These are phyloP conservation scores for Cryptosula pallasiana DNA, from an alignment of 2,888 invertebrate species.

Conservation along the genomic window DNA sequence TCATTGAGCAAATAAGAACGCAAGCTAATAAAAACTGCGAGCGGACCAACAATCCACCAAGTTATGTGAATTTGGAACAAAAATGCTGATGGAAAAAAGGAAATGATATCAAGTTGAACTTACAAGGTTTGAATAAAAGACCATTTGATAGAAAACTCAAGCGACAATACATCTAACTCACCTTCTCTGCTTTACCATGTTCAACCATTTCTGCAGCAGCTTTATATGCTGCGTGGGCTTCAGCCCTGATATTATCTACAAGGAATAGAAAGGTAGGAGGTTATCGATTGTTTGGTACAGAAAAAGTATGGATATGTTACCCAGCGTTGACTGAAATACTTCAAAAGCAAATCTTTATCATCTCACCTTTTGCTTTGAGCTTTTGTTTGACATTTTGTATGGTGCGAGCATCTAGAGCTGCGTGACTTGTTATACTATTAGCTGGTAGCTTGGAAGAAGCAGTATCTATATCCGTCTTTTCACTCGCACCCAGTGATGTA, in stretches of 20 bases:
- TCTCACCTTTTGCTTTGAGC: constrained; percentile 4
- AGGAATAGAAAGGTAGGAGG: no score
- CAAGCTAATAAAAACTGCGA: no score
- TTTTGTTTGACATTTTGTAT: neutral
- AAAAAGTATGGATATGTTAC: no score
- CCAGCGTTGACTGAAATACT: no score
- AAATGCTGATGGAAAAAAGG: no score
- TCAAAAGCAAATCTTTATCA: no score
- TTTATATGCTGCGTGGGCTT: constrained; percentile 78
- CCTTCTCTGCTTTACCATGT: constrained; percentile 77
- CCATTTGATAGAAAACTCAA: no score
- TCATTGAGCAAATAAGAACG: no score
- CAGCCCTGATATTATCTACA: constrained; percentile 57
- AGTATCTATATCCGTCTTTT: neutral
- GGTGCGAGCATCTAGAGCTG: constrained; percentile 1
- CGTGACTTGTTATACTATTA: neutral
- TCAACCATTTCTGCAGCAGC: constrained; percentile 79
- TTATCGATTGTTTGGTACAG: no score
- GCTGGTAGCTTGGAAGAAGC: neutral
- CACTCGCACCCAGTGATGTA: neutral
- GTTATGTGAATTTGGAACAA: no score
- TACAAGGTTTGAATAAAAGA: neutral
- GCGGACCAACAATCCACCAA: no score
- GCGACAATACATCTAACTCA: no score
- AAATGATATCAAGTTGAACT: neutral